These are phyloP conservation scores for Hypomesus transpacificus DNA, from an alignment of 2,113 vertebrate genomes.

Conservation along the genomic window DNA sequence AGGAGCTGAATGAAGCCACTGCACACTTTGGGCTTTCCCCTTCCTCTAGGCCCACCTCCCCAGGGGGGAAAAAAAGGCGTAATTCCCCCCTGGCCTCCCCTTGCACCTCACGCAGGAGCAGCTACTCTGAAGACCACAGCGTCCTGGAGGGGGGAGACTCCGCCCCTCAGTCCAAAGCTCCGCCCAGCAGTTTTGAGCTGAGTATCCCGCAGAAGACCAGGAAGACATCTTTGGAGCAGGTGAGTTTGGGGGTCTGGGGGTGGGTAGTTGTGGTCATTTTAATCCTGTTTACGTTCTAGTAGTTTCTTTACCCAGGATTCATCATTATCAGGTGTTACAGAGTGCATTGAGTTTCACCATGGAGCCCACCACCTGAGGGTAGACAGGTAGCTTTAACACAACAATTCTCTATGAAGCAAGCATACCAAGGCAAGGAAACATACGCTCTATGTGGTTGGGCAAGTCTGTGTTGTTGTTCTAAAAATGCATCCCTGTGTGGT, in stretches of 20 bases:
- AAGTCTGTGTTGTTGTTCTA: too few relatives aligned
- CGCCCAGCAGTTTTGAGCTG: slow-evolving; percentile 63
- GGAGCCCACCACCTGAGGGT: too few relatives aligned
- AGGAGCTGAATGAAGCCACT: slow-evolving; percentile 81
- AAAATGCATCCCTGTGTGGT: too few relatives aligned
- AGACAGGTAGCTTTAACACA: too few relatives aligned
- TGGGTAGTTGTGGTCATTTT: not conserved
- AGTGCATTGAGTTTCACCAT: too few relatives aligned
- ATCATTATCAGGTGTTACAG: too few relatives aligned
- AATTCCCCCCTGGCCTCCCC: slow-evolving; percentile 77
- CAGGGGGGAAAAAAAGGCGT: slow-evolving; percentile 84
- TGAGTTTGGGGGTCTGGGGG: slow-evolving; percentile 22
- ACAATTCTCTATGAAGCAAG: too few relatives aligned
- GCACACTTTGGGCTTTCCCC: slow-evolving; percentile 78
- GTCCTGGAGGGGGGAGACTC: slow-evolving; percentile 55
- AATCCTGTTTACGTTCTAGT: too few relatives aligned
- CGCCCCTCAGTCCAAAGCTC: slow-evolving; percentile 59
- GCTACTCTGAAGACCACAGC: slow-evolving; percentile 80
- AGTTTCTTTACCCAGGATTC: too few relatives aligned
- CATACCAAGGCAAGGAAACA: too few relatives aligned
- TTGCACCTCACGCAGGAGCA: slow-evolving; percentile 78
- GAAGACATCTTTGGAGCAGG: slow-evolving; percentile 86
- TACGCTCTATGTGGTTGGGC: too few relatives aligned
- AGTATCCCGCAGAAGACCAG: slow-evolving; percentile 88
- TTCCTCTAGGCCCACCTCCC: slow-evolving; percentile 81